Evolutionary conservation across 2,113 vertebrate species (phyloP).

Genomic region (Oxygymnocypris stewartii): DNA sequence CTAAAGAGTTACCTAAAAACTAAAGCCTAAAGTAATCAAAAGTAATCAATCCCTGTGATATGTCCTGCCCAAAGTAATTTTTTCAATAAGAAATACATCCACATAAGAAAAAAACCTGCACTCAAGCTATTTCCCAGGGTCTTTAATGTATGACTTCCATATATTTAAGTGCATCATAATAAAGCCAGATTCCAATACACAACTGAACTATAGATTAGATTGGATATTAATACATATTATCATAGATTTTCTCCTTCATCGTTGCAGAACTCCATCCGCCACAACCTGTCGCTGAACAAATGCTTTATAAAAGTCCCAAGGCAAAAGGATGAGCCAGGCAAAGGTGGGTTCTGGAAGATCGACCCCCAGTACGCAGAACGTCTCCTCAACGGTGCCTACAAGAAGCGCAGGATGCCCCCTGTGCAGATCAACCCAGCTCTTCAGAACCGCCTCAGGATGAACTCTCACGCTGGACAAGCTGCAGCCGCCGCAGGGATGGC

Average conservation of each 20-base stretch:
- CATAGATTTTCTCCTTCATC: constrained; percentile 1
- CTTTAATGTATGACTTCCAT: background rate
- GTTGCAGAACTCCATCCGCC: constrained; percentile 91
- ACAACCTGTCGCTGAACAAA: constrained; percentile 97
- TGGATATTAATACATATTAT: background rate
- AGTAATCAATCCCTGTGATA: background rate
- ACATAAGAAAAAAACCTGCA: background rate
- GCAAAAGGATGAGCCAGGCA: constrained; percentile 93
- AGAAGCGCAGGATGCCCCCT: constrained; percentile 83
- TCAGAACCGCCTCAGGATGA: constrained; percentile 66
- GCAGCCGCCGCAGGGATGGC: constrained; percentile 23
- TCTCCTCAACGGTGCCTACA: constrained; percentile 86
- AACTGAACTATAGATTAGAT: background rate
- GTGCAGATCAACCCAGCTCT: constrained; percentile 87
- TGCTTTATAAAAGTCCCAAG: constrained; percentile 97
- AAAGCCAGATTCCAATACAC: background rate
- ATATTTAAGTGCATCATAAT: background rate
- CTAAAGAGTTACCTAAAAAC: no score
- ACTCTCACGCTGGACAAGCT: constrained; percentile 34
- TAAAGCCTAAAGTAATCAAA: background rate
- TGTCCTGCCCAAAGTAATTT: background rate
- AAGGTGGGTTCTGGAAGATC: constrained; percentile 96
- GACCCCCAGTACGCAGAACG: constrained; percentile 90
- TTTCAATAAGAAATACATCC: background rate
- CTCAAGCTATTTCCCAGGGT: background rate